Percentiles rank a stretch among this genome's conserved stretches.
Evolutionary conservation across 2,113 vertebrate species (phyloP).

Genomic region (Eclectus roratus): DNA sequence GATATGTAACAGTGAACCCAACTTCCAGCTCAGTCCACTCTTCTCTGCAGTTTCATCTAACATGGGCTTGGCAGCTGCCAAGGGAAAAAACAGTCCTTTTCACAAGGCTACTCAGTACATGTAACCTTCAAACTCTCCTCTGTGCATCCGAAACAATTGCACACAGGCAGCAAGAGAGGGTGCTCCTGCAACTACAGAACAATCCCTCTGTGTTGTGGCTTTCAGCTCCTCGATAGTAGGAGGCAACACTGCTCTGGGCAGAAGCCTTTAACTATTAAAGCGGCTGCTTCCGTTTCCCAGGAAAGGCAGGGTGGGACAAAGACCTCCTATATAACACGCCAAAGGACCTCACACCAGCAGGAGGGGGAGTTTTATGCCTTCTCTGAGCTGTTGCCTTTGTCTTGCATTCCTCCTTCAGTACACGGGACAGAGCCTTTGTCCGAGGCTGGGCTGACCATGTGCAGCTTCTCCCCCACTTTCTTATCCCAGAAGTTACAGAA

Average conservation of each 20-base stretch:
- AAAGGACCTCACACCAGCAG: conserved; percentile 44
- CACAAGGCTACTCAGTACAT: not conserved
- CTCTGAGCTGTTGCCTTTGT: not conserved
- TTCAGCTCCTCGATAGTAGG: conserved; percentile 13
- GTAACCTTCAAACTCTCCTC: conserved; percentile 12
- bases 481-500: not conserved
- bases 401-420: conserved; percentile 6
- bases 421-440: conserved; percentile 27
- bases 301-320: conserved; percentile 1
- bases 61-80: not conserved
- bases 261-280: conserved; percentile 25
- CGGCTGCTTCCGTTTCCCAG: not conserved
- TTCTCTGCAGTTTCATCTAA: not conserved
- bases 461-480: not conserved
- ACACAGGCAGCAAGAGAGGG: not conserved
- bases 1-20: not conserved
- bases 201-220: conserved; percentile 15
- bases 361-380: conserved; percentile 33
- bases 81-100: not conserved
- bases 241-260: not conserved
- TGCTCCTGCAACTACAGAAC: not conserved
- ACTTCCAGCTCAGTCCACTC: conserved; percentile 19
- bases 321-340: not conserved
- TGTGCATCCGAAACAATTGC: conserved; percentile 14
- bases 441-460: not conserved